phyloP scores from a whole-genome alignment of 1,140 invertebrate species.

The Saxidomus purpurata region DNA sequence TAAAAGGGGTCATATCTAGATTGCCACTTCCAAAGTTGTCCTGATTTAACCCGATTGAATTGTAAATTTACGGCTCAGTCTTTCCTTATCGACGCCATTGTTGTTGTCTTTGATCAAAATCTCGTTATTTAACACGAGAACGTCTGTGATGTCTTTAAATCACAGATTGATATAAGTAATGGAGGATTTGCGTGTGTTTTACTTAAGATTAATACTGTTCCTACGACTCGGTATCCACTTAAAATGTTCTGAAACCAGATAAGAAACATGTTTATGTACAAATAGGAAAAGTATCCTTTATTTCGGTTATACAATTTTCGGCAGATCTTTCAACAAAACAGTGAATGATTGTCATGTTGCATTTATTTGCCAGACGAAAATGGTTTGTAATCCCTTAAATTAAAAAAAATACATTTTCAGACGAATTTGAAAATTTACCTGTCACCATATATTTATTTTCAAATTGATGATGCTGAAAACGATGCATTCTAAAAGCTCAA shows the following conservation, averaged over 20 bases:
- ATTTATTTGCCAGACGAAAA: too few relatives aligned
- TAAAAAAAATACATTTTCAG: too few relatives aligned
- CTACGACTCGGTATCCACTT: neutral
- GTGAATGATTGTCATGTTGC: too few relatives aligned
- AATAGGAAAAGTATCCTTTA: neutral
- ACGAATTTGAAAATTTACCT: too few relatives aligned
- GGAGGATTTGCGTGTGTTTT: conserved; percentile 25
- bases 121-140: conserved; percentile 55
- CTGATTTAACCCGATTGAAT: conserved; percentile 49
- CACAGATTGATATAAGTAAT: conserved; percentile 28
- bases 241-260: neutral
- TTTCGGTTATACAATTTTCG: neutral
- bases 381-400: too few relatives aligned
- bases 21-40: conserved; percentile 40
- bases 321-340: too few relatives aligned
- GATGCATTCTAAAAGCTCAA: too few relatives aligned
- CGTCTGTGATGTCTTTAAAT: conserved; percentile 41
- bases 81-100: conserved; percentile 42
- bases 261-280: neutral
- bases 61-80: conserved; percentile 35
- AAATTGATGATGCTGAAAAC: too few relatives aligned
- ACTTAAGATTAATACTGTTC: conserved; percentile 20
- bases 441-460: too few relatives aligned
- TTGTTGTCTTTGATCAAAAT: conserved; percentile 59
- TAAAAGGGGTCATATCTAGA: conserved; percentile 55